Conservation (phyloP, 2,888 invertebrate species). For the Melieria omissa region DNA sequence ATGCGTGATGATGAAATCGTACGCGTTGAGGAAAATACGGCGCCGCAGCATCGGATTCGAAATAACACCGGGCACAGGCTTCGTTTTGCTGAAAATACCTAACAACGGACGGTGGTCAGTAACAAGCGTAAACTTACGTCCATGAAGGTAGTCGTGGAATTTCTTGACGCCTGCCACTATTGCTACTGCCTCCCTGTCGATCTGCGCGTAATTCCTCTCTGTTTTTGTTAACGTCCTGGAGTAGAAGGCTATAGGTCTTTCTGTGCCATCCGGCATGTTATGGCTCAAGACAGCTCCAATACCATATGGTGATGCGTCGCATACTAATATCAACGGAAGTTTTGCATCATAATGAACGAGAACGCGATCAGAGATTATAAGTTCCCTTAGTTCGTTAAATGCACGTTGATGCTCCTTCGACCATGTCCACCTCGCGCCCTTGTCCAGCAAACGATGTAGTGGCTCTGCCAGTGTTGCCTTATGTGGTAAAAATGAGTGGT, state of each 20-base stretch:
- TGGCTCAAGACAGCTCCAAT: slow-evolving; percentile 15
- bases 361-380: too few species aligned
- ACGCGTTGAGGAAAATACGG: slow-evolving; percentile 34
- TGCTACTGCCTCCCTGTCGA: slow-evolving; percentile 38
- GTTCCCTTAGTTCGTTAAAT: too few species aligned
- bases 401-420: too few species aligned
- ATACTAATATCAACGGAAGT: too few species aligned
- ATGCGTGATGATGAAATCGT: slow-evolving; percentile 26
- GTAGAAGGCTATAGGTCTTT: slow-evolving; percentile 27
- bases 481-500: too few species aligned
- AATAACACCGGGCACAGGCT: slow-evolving; percentile 29
- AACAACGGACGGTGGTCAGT: slow-evolving; percentile 36
- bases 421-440: too few species aligned
- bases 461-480: too few species aligned
- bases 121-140: slow-evolving; percentile 34
- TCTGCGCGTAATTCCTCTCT: slow-evolving; percentile 23
- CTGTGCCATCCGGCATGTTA: slow-evolving; percentile 18
- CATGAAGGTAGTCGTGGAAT: slow-evolving; percentile 41
- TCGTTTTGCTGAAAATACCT: slow-evolving; percentile 39
- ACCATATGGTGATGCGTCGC: too few species aligned
- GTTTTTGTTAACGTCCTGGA: slow-evolving; percentile 28
- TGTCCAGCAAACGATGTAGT: too few species aligned
- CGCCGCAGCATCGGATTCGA: slow-evolving; percentile 33
- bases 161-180: slow-evolving; percentile 38
- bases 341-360: too few species aligned